A percentile compares a stretch with the other conserved stretches of the same genome.
Evolutionary conservation across 2,797 vertebrate genomes (phyloP).

Genomic region (Onychomys leucogaster): DNA sequence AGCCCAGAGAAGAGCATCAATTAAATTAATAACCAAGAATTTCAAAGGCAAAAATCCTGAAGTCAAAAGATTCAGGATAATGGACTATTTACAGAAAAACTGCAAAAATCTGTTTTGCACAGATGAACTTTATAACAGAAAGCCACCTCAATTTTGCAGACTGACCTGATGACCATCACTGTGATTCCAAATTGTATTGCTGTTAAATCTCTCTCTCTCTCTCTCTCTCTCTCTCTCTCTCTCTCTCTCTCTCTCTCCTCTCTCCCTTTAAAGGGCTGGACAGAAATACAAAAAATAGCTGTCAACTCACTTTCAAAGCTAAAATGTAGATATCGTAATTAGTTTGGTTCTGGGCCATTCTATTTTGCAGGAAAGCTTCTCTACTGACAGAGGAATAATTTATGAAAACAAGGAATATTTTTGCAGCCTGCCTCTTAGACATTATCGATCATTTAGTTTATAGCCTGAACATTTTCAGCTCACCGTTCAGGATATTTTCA

Average conservation of each 20-base stretch:
- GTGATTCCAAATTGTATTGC: conserved; percentile 50
- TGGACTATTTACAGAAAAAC: conserved; percentile 72
- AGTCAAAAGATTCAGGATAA: conserved; percentile 67
- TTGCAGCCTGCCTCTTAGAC: conserved; percentile 51
- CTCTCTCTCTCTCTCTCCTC: conserved; percentile 14
- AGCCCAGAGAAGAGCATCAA: conserved; percentile 64
- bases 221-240: conserved; percentile 38
- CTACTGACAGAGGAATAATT: conserved; percentile 72
- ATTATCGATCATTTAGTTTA: conserved; percentile 74
- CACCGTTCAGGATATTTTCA: conserved; percentile 48
- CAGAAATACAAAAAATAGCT: conserved; percentile 62
- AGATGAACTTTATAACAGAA: conserved; percentile 67
- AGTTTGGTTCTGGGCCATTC: conserved; percentile 71
- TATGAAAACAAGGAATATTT: conserved; percentile 77
- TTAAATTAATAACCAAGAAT: conserved; percentile 78
- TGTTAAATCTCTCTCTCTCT: conserved; percentile 50
- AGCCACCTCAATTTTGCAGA: conserved; percentile 49
- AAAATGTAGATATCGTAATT: conserved; percentile 75
- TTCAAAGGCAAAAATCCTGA: conserved; percentile 72
- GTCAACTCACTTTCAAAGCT: conserved; percentile 68
- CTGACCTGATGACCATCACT: conserved; percentile 65
- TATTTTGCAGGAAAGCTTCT: conserved; percentile 70
- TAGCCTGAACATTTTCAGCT: conserved; percentile 53
- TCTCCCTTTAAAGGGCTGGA: conserved; percentile 54
- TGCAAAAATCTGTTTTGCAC: conserved; percentile 54